phyloP scores from a whole-genome alignment of 2,113 vertebrate genomes.

The Ailurus styani region DNA sequence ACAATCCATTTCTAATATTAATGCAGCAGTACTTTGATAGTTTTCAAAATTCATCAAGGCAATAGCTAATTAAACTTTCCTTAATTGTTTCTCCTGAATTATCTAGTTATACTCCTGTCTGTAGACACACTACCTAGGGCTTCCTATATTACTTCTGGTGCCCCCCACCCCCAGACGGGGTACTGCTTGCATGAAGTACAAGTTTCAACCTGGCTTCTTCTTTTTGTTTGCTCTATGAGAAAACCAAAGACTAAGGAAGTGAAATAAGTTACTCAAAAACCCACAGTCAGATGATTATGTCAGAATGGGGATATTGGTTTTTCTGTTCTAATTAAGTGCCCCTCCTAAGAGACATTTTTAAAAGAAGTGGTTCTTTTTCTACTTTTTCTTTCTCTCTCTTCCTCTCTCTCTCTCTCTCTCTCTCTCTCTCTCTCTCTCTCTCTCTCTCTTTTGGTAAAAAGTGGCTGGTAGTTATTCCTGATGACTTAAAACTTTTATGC shows the following conservation, averaged over 20 bases:
- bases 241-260: background rate
- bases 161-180: background rate
- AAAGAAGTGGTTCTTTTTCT: background rate
- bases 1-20: constrained; percentile 1
- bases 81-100: background rate
- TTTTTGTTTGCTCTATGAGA: background rate
- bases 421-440: too few relatives aligned
- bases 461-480: background rate
- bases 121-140: background rate
- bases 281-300: background rate
- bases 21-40: background rate
- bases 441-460: background rate
- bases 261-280: background rate
- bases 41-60: background rate
- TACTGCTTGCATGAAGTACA: background rate
- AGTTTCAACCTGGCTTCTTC: background rate
- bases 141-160: background rate
- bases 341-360: background rate
- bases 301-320: background rate
- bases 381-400: background rate
- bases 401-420: too few relatives aligned
- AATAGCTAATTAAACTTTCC: background rate
- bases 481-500: constrained; percentile 13
- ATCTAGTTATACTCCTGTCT: background rate
- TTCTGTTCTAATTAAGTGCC: background rate